Evolutionary conservation across 2,797 vertebrate genomes (phyloP).

Genomic region (Pantherophis vulpinus): DNA sequence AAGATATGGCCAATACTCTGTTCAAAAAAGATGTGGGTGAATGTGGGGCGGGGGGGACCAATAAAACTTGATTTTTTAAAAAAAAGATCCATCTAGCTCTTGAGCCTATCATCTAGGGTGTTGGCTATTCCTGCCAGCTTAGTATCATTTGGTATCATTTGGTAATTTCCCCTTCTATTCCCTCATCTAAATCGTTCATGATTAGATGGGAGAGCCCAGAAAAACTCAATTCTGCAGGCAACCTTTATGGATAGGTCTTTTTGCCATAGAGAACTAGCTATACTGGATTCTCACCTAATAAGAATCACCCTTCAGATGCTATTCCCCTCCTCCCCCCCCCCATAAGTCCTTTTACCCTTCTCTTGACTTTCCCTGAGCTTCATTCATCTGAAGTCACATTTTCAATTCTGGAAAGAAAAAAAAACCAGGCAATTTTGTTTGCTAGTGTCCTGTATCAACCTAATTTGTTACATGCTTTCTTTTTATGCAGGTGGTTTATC

Average conservation of each 20-base stretch:
- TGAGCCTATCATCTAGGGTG: too few species aligned
- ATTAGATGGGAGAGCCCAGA: neutral
- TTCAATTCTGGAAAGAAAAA: slow-evolving; percentile 56
- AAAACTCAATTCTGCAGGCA: neutral
- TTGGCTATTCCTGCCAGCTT: too few species aligned
- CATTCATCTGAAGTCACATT: slow-evolving; percentile 23
- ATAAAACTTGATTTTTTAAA: too few species aligned
- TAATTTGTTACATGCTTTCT: slow-evolving; percentile 55
- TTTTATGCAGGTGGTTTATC: slow-evolving; percentile 49
- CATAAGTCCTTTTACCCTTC: slow-evolving; percentile 5
- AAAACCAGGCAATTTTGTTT: slow-evolving; percentile 45
- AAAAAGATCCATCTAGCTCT: too few species aligned
- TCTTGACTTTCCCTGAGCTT: slow-evolving; percentile 41
- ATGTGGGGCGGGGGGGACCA: too few species aligned
- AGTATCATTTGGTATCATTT: too few species aligned
- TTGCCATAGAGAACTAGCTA: neutral
- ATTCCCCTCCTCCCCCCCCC: neutral
- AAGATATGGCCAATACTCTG: too few species aligned
- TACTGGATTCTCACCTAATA: neutral
- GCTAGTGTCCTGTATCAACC: slow-evolving; percentile 27
- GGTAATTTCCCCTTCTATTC: too few species aligned
- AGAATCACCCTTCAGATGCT: neutral
- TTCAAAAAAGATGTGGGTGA: too few species aligned
- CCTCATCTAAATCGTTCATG: too few species aligned
- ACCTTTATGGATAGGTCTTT: neutral